phyloP scores from a whole-genome alignment of 2,113 vertebrate species.

The Nipponia nippon region DNA sequence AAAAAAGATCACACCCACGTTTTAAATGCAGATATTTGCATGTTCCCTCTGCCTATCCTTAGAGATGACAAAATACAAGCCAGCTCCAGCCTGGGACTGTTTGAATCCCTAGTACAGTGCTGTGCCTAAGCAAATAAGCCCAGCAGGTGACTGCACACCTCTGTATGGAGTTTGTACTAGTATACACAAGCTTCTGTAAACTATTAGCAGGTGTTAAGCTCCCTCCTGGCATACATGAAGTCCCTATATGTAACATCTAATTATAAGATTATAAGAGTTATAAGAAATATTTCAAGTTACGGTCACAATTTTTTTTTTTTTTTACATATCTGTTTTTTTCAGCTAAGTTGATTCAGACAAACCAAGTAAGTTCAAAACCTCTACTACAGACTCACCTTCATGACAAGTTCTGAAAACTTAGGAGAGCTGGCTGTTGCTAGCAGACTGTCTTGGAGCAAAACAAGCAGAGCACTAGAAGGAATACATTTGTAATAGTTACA shows the following conservation, averaged over 20 bases:
- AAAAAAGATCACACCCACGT: not conserved
- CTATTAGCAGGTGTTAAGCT: not conserved
- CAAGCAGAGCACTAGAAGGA: conserved; percentile 86
- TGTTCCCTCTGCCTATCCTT: not conserved
- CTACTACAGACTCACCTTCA: conserved; percentile 86
- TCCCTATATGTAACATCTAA: not conserved
- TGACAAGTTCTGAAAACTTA: conserved; percentile 93
- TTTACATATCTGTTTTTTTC: not conserved
- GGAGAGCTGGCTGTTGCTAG: conserved; percentile 88
- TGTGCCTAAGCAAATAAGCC: not conserved
- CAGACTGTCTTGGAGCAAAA: conserved; percentile 94
- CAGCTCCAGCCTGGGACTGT: not conserved
- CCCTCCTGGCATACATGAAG: not conserved
- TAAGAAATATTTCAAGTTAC: not conserved
- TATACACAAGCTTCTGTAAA: not conserved
- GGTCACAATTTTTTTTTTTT: not conserved
- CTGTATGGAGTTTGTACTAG: not conserved
- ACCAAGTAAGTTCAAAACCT: not conserved
- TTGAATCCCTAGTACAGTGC: not conserved
- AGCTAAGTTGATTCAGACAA: not conserved
- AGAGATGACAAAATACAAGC: not conserved
- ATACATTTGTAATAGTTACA: not conserved
- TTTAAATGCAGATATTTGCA: not conserved
- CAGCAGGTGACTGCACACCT: not conserved
- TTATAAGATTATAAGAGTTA: not conserved